Evolutionary conservation across 2,113 vertebrate genomes (phyloP), one percentile per base, ranked within the genome.

Genomic region (Anarhynchus alexandrinus): DNA sequence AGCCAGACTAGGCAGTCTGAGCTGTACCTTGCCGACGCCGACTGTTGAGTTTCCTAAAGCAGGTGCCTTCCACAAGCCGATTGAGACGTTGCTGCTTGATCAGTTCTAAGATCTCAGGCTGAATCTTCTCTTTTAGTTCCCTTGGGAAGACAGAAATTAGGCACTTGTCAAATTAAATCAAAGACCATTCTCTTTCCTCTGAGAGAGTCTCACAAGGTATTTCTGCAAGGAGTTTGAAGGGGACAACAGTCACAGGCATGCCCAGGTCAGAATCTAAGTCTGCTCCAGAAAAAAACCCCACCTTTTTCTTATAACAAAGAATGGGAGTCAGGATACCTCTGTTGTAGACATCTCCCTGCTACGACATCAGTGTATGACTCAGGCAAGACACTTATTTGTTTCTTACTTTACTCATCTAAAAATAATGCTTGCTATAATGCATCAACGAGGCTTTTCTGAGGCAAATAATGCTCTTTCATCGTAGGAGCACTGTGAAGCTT

Each of bases 61-160:
- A 99, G 96, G 99, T 99, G 88, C 99, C 99, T 88, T 99, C 99
- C 94, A 99, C 99, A 23, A 99, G 98, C 62, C 99, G 99, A 98
- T 99, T 99, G 90, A 99, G 99, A 93, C 99, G 98, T 95, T 99
- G 99, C 92, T 99, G 99, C 96, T 99, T 99, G 97, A 99, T 99
- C 96, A 99, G 97, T 98, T 99, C 99, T 98, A 99, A 98, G 98
- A 99, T 99, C 98, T 99, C 99, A 2, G 99, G 99, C 97, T 99
- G 99, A 97, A 99, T 99, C 98, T 99, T 99, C 98, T 99, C 99
- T 96, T 99, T 99, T 88, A 99, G 99, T 98, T 99, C 99, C 98
- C 99, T 99, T 97, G 54, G 61, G 83, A 91, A 49, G 86, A 94
- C 34, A 95, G 38, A 83, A 96, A 96, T 52, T 3, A 96, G 25